These are phyloP conservation scores for Drosophila multiciliata DNA, from an alignment of 2,888 invertebrate genomes.

Conservation along the genomic window DNA sequence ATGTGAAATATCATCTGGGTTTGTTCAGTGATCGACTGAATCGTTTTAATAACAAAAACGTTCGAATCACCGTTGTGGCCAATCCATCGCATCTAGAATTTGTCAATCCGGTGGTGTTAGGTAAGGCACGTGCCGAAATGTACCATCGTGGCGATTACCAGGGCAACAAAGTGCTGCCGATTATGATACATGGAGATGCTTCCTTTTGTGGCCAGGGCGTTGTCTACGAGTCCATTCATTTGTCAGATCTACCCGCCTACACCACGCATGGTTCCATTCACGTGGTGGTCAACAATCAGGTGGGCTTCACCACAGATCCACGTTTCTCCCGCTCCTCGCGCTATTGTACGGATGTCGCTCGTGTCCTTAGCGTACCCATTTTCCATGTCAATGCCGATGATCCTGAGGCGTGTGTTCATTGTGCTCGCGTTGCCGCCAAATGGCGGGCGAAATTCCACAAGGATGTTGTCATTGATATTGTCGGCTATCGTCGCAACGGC, in stretches of 20 bases:
- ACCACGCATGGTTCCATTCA: conserved; percentile 88
- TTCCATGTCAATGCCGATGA: conserved; percentile 97
- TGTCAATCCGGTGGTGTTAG: conserved; percentile 93
- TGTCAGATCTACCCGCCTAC: conserved; percentile 87
- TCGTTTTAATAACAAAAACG: conserved; percentile 89
- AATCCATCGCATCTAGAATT: conserved; percentile 97
- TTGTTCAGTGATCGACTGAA: conserved; percentile 92
- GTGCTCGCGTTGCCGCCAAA: conserved; percentile 93
- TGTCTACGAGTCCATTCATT: conserved; percentile 88
- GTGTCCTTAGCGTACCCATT: conserved; percentile 95
- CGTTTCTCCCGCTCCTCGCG: conserved; percentile 92
- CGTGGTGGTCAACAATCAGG: conserved; percentile 89
- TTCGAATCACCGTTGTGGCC: conserved; percentile 93
- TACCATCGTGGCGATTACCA: conserved; percentile 90
- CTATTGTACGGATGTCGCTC: conserved; percentile 95
- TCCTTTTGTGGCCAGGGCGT: conserved; percentile 88
- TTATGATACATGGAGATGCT: conserved; percentile 89
- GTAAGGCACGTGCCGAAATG: conserved; percentile 94
- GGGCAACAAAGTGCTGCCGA: conserved; percentile 88
- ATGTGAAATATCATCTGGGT: conserved; percentile 96
- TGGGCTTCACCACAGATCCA: conserved; percentile 97
- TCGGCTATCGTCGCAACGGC: conserved; percentile 93
- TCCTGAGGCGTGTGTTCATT: conserved; percentile 94
- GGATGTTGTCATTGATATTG: conserved; percentile 93
- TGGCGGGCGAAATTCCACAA: conserved; percentile 93